Evolutionary conservation across 2,797 vertebrate genomes (phyloP), one percentile per base, ranked within the genome.

Genomic region (Aeoliscus strigatus): DNA sequence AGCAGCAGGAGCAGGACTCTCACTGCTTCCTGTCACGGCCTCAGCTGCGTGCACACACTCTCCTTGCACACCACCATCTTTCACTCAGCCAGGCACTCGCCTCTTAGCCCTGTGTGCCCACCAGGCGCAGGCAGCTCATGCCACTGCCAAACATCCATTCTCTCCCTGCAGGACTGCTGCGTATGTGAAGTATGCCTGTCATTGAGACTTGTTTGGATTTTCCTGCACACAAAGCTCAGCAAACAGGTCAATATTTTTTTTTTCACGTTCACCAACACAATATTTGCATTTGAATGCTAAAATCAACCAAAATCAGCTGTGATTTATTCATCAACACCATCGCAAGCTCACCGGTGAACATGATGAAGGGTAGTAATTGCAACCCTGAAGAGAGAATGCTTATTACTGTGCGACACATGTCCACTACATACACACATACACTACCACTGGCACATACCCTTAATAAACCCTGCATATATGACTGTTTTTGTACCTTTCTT

Each of bases 271-370:
- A 24, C 17, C 11, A 37, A 30, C 30, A 60, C 49, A 51, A 55
- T 54, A 45, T 59, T 55, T 44, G 58, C 67, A 73, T 84, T 85
- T 82, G 85, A 86, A 83, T 68, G 78, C 70, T 76, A n/a, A n/a
- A n/a, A n/a, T 84, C 37, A 61, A 84, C 83, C 85, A 69, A 85
- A 87, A 86, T 79, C 79, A 76, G 60, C 79, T 87, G 82, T 81
- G 76, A 87, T 82, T 86, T 72, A 52, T 76, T 65, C 40, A 27
- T 73, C 76, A 79, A 75, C 80, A 88, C 82, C 75, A 77, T 75
- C 82, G 80, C 73, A 71, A 60, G 75, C 52, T 60, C 62, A 72
- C 77, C 59, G 48, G 64, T 49, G 66, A 63, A 80, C 66, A 48
- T 66, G 47, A 72, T 55, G 43, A 65, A 84, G 71, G 71, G 68